Percentiles rank a stretch among this genome's conserved stretches.
Evolutionary conservation across 2,113 vertebrate genomes (phyloP).

Genomic region (Bufo bufo): DNA sequence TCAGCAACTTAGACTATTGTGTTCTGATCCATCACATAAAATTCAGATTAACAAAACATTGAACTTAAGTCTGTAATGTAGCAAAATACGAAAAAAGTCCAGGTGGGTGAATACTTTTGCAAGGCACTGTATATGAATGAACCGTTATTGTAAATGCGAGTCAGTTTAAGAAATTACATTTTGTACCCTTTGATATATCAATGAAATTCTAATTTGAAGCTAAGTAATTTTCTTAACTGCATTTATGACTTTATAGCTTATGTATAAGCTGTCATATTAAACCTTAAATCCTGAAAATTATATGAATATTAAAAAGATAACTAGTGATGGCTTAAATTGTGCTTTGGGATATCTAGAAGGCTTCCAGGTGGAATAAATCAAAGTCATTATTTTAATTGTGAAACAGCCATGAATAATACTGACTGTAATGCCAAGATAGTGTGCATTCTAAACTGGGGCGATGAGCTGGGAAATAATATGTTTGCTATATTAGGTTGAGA

Average conservation of each 20-base stretch:
- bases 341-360: neutral
- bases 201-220: neutral
- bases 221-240: conserved; percentile 12
- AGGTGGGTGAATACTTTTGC: too few species aligned
- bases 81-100: too few species aligned
- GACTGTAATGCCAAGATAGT: neutral
- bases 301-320: conserved; percentile 13
- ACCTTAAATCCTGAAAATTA: neutral
- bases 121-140: neutral
- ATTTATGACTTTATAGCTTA: neutral
- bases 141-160: neutral
- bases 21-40: too few species aligned
- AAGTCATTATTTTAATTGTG: neutral
- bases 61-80: too few species aligned
- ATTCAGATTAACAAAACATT: too few species aligned
- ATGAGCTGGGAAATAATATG: neutral
- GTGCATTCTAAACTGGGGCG: neutral
- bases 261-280: neutral
- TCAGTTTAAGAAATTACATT: neutral
- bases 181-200: conserved; percentile 6
- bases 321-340: neutral
- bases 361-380: conserved; percentile 5
- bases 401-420: neutral
- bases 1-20: too few species aligned
- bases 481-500: neutral